These are phyloP conservation scores for Stegostoma tigrinum DNA, from an alignment of 2,113 vertebrate species.

Conservation along the genomic window DNA sequence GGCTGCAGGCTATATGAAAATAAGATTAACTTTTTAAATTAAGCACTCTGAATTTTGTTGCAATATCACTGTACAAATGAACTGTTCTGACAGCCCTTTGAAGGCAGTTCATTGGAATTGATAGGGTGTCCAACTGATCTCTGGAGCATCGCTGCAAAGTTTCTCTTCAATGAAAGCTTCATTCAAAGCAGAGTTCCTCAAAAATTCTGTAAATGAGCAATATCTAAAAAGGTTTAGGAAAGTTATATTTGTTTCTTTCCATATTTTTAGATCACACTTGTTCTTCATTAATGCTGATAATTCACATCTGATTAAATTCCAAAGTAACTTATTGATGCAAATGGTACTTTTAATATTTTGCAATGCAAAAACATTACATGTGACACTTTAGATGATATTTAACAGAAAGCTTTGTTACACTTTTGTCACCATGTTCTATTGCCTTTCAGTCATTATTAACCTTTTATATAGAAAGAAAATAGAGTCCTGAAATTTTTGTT, in stretches of 20 bases:
- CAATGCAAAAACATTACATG: background rate
- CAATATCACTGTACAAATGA: background rate
- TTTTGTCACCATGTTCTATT: background rate
- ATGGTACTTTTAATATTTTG: background rate
- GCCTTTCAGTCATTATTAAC: background rate
- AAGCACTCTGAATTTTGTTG: background rate
- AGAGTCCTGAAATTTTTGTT: background rate
- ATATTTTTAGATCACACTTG: background rate
- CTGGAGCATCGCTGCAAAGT: background rate
- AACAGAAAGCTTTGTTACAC: background rate
- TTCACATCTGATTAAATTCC: background rate
- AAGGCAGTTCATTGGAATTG: background rate
- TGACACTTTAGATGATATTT: background rate
- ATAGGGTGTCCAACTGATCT: background rate
- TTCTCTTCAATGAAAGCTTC: background rate
- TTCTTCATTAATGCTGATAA: background rate
- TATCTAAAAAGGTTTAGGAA: background rate
- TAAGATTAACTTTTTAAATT: background rate
- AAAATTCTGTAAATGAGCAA: background rate
- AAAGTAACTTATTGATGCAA: background rate
- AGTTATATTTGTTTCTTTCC: background rate
- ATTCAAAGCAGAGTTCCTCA: background rate
- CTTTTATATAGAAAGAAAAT: background rate
- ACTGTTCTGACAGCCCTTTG: background rate
- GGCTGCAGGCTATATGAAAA: background rate